These are phyloP conservation scores for Kryptolebias ocellatus DNA, from an alignment of 2,797 vertebrate genomes.

Conservation along the genomic window DNA sequence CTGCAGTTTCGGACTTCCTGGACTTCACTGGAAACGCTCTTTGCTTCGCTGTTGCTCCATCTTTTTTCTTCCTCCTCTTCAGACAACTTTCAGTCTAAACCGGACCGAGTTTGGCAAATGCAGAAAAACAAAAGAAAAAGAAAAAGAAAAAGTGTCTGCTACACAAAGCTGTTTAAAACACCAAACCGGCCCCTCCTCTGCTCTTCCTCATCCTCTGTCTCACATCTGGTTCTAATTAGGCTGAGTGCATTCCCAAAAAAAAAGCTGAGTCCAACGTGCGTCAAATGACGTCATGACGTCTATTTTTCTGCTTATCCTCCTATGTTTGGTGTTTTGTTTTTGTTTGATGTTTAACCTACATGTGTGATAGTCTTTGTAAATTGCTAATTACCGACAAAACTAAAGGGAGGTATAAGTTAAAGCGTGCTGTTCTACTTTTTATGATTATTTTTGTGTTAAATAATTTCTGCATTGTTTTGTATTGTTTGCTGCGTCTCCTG, in stretches of 20 bases:
- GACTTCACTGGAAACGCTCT: constrained; percentile 16
- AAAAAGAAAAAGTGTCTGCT: not conserved
- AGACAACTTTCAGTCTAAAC: not conserved
- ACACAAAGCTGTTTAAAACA: not conserved
- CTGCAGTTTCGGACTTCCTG: constrained; percentile 81
- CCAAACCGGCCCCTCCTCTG: not conserved
- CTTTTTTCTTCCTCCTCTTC: not conserved
- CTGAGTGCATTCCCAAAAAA: constrained; percentile 13
- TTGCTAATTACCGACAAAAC: no score
- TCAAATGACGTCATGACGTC: no score
- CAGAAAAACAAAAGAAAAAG: not conserved
- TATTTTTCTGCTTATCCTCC: not conserved
- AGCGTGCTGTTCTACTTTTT: no score
- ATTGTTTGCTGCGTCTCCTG: no score
- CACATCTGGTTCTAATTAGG: constrained; percentile 64
- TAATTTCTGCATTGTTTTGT: no score
- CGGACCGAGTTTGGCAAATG: not conserved
- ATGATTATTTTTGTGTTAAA: no score
- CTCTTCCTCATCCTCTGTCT: not conserved
- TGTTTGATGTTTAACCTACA: no score
- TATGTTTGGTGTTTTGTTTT: not conserved
- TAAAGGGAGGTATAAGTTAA: no score
- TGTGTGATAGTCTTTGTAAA: no score
- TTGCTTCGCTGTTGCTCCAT: constrained; percentile 16
- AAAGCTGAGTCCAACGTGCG: no score